Evolutionary conservation across 2,888 invertebrate genomes (phyloP), one percentile per base, ranked within the genome.

Genomic region (Salpingus planirostris): DNA sequence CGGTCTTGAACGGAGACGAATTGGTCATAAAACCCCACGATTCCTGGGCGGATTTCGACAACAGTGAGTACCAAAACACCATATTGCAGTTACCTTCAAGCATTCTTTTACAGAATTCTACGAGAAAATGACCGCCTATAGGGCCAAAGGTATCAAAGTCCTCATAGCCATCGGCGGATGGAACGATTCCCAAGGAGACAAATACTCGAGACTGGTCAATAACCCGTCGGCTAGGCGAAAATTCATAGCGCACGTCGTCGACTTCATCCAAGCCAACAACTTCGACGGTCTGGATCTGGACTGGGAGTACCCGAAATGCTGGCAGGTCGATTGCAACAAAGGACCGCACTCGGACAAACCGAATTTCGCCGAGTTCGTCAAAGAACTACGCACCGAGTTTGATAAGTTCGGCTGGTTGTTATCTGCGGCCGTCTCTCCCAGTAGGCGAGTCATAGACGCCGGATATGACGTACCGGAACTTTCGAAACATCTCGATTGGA

Each of bases 291-390:
- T 95, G 21, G 91, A 95, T 61, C 68, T 93, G 14, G 91, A 92
- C 57, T 93, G 92, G 92, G 91, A 93, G 56, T 93, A 90, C 60
- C 92, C 92, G 0, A 86, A 80, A 42, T 91, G 90, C 55, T 89
- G 89, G 89, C 89, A 89, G 70, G 79, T 79, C 1, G 83, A 89
- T 51, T 90, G 90, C 52, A 80, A 76, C 27, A 85, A 82, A 58
- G 90, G 90, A 1, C 84, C 83, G 0, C 69, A 68, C 11, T 79
- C 86, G 2, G 91, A 91, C 52, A 91, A 88, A 54, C 68, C 74
- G 55, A 80, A 79, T 0, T 91, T 91, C 54, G 72, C 81, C 1
- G 73, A 69, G 33, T 71, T 89, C 27, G 81, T 90, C 0, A 71
- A 68, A 43, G 90, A 91, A 62, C 62, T 91, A 1, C 75, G 78